These are phyloP conservation scores for Coremacera marginata DNA, from an alignment of 2,888 invertebrate species.

Conservation along the genomic window DNA sequence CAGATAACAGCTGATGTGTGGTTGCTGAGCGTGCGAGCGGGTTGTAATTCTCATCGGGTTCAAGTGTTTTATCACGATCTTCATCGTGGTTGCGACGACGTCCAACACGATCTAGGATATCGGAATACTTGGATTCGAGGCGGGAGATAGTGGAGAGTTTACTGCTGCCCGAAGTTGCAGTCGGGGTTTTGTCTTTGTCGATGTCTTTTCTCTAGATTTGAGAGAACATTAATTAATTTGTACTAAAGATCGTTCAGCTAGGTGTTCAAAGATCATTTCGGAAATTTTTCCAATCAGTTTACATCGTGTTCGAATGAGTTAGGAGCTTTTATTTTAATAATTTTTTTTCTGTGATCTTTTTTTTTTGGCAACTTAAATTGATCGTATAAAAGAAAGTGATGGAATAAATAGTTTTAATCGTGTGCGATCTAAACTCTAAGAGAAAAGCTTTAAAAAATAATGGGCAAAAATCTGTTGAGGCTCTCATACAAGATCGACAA, in stretches of 20 bases:
- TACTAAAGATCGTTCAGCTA: background rate
- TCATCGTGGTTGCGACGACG: conserved; percentile 70
- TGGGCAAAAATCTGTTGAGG: too few relatives aligned
- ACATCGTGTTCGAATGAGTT: too few relatives aligned
- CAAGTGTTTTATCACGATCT: conserved; percentile 78
- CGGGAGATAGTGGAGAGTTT: conserved; percentile 74
- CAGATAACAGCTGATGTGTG: conserved; percentile 75
- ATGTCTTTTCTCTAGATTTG: conserved; percentile 56
- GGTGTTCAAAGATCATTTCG: background rate
- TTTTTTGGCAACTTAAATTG: too few relatives aligned
- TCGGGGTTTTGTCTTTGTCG: conserved; percentile 68
- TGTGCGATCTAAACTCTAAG: too few relatives aligned
- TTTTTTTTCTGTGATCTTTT: too few relatives aligned
- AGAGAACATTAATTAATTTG: conserved; percentile 12
- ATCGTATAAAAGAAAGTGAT: too few relatives aligned
- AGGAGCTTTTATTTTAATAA: too few relatives aligned
- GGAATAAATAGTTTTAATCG: too few relatives aligned
- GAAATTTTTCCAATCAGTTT: background rate
- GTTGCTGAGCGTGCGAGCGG: conserved; percentile 79
- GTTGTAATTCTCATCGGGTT: conserved; percentile 71
- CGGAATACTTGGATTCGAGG: conserved; percentile 84
- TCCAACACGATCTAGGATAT: conserved; percentile 80
- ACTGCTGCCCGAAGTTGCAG: conserved; percentile 51
- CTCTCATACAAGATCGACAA: too few relatives aligned
- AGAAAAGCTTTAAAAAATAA: too few relatives aligned